Evolutionary conservation across 2,113 vertebrate genomes (phyloP), one percentile per base, ranked within the genome.

Genomic region (Chaetops frenatus): DNA sequence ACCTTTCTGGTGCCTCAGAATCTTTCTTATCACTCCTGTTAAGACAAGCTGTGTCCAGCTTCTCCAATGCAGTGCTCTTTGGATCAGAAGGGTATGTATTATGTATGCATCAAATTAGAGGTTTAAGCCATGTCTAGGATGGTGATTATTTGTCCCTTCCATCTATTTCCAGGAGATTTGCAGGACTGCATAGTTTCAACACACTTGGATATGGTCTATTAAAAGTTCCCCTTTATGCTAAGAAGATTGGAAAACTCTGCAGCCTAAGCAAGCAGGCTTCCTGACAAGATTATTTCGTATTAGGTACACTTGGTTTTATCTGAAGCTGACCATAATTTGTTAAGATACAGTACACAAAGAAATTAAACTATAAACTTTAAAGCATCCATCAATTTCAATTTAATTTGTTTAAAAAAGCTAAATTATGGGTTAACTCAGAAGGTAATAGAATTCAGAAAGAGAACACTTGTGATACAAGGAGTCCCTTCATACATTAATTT

Each of bases 401-500:
- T 88, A 86, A 96, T 97, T 97, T 97, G 79, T 96, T 96, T 96
- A n/a, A 88, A 92, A 97, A 96, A 97, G 81, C 94, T 86, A 71
- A 76, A 96, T 96, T 96, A 89, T 74, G 65, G 71, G 72, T 94
- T 96, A 96, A 95, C 79, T 92, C 81, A 56, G 89, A 91, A 96
- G 87, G 94, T 88, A 94, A 93, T 90, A 89, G 76, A 96, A 91
- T 90, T 97, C 81, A 69, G 86, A 91, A 96, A 72, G 80, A 95
- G 92, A 88, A 60, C 92, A 92, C 61, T 92, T 90, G 72, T 86
- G 92, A 92, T 92, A 81, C 40, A 82, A 54, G 77, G 81, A 97
- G 76, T 94, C 94, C 94, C 94, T 96, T 96, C 90, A 88, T 91
- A 95, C 94, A 97, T 97, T 98, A 97, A 97, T 98, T 98, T 98